These are phyloP conservation scores for Artemia franciscana DNA, from an alignment of 1,140 invertebrate species.

Conservation along the genomic window DNA sequence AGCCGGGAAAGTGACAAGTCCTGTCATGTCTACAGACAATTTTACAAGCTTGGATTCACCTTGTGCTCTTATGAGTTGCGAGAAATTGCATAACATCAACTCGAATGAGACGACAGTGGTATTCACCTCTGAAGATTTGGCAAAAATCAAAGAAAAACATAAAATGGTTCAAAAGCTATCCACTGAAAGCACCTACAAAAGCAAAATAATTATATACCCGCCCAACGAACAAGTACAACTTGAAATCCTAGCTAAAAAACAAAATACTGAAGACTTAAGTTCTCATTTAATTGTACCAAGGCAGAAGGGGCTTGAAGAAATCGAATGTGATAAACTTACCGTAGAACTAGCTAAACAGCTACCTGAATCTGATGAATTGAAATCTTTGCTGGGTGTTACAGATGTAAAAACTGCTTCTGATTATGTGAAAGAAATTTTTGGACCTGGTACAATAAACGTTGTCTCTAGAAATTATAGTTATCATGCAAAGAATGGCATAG, in stretches of 20 bases:
- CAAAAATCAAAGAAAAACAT: constrained; percentile 11
- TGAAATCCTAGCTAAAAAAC: too few species aligned
- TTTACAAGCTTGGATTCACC: too few species aligned
- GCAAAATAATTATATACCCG: neutral
- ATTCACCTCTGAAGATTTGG: constrained; percentile 19
- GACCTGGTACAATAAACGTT: too few species aligned
- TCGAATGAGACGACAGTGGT: constrained; percentile 19
- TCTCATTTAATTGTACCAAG: constrained; percentile 11
- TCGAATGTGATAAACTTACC: constrained; percentile 51
- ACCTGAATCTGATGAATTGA: constrained; percentile 37
- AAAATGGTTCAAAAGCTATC: neutral
- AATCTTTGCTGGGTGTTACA: constrained; percentile 39
- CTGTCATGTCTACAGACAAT: too few species aligned
- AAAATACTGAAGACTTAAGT: constrained; percentile 5
- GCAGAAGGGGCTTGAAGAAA: constrained; percentile 43
- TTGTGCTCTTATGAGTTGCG: too few species aligned
- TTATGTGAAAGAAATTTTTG: too few species aligned
- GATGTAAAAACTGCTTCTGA: too few species aligned
- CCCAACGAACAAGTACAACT: constrained; percentile 1
- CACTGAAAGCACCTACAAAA: neutral
- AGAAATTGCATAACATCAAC: constrained; percentile 17
- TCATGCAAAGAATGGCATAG: too few species aligned
- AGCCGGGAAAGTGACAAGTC: too few species aligned
- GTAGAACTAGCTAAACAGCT: constrained; percentile 43
- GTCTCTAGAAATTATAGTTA: too few species aligned